These are phyloP conservation scores for Orchesellides sinensis DNA, from an alignment of 2,888 invertebrate species.

Conservation along the genomic window DNA sequence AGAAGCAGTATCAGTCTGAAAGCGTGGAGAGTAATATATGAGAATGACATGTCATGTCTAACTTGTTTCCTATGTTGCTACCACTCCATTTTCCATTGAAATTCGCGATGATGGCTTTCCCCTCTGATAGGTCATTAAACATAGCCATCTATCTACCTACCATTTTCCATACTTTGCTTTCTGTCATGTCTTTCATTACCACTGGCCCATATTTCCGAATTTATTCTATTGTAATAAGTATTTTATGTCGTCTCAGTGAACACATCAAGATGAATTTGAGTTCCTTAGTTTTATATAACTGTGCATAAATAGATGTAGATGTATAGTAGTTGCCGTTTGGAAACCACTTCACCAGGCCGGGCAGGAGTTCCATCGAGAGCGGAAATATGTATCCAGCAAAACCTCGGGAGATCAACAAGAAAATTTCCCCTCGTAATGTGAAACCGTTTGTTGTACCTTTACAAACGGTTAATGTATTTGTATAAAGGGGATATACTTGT, in stretches of 20 bases:
- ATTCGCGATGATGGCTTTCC: constrained; percentile 38
- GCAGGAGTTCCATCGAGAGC: constrained; percentile 39
- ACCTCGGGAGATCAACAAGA: constrained; percentile 12
- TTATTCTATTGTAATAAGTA: constrained; percentile 34
- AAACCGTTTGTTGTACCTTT: constrained; percentile 5
- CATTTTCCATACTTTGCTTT: neutral
- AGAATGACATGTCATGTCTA: constrained; percentile 19
- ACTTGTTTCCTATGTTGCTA: constrained; percentile 2
- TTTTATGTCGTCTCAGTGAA: constrained; percentile 33
- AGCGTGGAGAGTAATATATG: constrained; percentile 1
- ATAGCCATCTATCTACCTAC: constrained; percentile 22
- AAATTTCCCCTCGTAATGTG: constrained; percentile 7
- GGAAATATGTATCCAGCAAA: constrained; percentile 47
- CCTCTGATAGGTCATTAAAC: constrained; percentile 46
- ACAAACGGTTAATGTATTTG: too few species aligned
- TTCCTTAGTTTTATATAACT: neutral
- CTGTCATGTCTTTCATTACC: neutral
- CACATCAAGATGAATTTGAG: constrained; percentile 47
- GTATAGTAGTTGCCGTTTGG: neutral
- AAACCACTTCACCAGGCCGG: neutral
- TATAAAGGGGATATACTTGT: too few species aligned
- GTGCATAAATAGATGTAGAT: neutral
- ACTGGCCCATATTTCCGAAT: constrained; percentile 34
- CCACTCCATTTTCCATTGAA: constrained; percentile 30
- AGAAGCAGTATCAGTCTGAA: constrained; percentile 8